Conservation (phyloP, 2,113 vertebrate species). For the Fukomys damarensis region DNA sequence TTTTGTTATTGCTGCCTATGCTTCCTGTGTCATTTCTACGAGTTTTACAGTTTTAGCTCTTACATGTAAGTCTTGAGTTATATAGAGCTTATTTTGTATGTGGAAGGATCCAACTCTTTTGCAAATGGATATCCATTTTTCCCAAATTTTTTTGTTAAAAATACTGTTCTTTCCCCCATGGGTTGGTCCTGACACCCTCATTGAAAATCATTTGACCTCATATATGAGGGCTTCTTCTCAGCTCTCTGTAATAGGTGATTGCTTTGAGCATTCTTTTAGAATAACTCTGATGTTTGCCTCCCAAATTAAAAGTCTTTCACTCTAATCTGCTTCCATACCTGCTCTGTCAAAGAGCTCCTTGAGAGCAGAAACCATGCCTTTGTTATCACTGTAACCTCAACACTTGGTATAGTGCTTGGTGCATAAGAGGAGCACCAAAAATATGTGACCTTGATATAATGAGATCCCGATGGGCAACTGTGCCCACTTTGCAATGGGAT, state of each 20-base stretch:
- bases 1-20: neutral
- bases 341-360: neutral
- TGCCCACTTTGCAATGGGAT: neutral
- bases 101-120: neutral
- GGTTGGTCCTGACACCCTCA: neutral
- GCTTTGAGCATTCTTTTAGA: slow-evolving; percentile 29
- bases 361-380: neutral
- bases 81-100: slow-evolving; percentile 9
- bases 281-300: neutral
- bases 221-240: neutral
- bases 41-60: slow-evolving; percentile 28
- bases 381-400: neutral
- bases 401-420: neutral
- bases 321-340: neutral
- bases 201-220: slow-evolving; percentile 14
- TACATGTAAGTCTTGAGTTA: neutral
- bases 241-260: neutral
- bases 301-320: neutral
- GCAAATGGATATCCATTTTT: neutral
- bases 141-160: neutral
- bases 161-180: neutral
- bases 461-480: neutral
- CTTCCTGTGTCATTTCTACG: slow-evolving; percentile 13
- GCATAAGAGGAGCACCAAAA: neutral
- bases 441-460: neutral